A percentile compares a stretch with the other conserved stretches of the same genome.
Conservation (phyloP, 2,888 invertebrate species). For the Agrochola macilenta region DNA sequence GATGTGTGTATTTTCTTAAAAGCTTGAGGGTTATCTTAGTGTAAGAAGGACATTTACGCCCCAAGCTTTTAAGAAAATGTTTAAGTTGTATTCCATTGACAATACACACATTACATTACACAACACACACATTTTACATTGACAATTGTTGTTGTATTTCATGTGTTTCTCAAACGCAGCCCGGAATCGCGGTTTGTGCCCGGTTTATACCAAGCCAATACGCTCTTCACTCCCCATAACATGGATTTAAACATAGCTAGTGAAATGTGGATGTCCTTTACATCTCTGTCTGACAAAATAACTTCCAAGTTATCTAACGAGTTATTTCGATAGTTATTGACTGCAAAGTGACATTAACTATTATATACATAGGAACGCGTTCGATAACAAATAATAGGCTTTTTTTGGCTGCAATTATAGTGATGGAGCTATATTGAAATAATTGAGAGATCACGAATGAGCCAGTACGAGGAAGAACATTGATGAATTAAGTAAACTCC, state of each 20-base stretch:
- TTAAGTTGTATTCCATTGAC: background rate
- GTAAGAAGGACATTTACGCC: too few relatives aligned
- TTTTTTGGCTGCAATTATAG: slow-evolving; percentile 26
- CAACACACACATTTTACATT: too few relatives aligned
- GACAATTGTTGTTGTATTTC: too few relatives aligned
- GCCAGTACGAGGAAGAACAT: slow-evolving; percentile 50
- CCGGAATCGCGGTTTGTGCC: background rate
- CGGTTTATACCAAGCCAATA: background rate
- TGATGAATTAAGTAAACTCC: slow-evolving; percentile 49
- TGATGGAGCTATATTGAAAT: slow-evolving; percentile 19
- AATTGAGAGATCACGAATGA: slow-evolving; percentile 54
- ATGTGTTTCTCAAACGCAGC: background rate
- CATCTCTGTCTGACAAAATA: background rate
- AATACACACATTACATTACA: too few relatives aligned
- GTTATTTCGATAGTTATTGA: slow-evolving; percentile 6
- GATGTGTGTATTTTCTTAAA: too few relatives aligned
- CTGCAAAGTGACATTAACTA: slow-evolving; percentile 9
- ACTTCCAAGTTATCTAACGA: slow-evolving; percentile 21
- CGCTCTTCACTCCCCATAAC: background rate
- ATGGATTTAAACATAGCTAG: background rate
- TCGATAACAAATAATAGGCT: slow-evolving; percentile 50
- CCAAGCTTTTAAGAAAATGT: too few relatives aligned
- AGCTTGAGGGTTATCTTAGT: too few relatives aligned
- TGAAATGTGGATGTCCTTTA: background rate
- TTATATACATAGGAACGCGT: slow-evolving; percentile 21